Conservation (phyloP, 2,888 invertebrate species). For the Trissoscelio sp. region DNA sequence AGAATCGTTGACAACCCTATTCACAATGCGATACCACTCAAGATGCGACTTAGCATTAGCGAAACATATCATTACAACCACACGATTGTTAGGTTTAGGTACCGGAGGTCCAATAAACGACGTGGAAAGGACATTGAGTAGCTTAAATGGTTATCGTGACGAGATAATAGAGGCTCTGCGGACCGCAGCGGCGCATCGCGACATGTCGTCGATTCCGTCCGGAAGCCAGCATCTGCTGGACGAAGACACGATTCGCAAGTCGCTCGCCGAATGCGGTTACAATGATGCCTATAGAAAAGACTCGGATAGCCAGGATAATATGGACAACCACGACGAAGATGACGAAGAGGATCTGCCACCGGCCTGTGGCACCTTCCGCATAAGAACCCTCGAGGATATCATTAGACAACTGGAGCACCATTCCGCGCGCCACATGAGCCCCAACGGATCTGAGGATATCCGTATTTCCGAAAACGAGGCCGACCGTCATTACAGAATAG, state of each 20-base stretch:
- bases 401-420: slow-evolving; percentile 95
- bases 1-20: slow-evolving; percentile 57
- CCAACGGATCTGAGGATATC: slow-evolving; percentile 95
- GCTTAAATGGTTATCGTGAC: slow-evolving; percentile 95
- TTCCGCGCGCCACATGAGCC: slow-evolving; percentile 94
- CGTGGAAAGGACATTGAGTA: slow-evolving; percentile 94
- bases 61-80: slow-evolving; percentile 37
- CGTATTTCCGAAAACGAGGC: slow-evolving; percentile 95
- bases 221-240: slow-evolving; percentile 87
- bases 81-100: slow-evolving; percentile 79
- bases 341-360: slow-evolving; percentile 91
- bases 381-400: slow-evolving; percentile 95
- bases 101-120: slow-evolving; percentile 88
- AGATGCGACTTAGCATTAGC: background rate
- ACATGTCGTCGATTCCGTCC: slow-evolving; percentile 86
- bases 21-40: slow-evolving; percentile 62
- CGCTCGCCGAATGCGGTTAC: slow-evolving; percentile 87
- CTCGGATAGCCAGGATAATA: slow-evolving; percentile 87
- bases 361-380: slow-evolving; percentile 92
- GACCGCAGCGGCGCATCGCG: slow-evolving; percentile 90
- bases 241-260: slow-evolving; percentile 88
- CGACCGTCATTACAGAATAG: slow-evolving; percentile 93
- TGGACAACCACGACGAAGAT: slow-evolving; percentile 87
- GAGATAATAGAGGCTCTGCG: slow-evolving; percentile 95
- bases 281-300: slow-evolving; percentile 87